Percentiles rank a stretch among this genome's conserved stretches.
Conservation (phyloP, 2,888 invertebrate species). For the Himalopsyche tibetana region DNA sequence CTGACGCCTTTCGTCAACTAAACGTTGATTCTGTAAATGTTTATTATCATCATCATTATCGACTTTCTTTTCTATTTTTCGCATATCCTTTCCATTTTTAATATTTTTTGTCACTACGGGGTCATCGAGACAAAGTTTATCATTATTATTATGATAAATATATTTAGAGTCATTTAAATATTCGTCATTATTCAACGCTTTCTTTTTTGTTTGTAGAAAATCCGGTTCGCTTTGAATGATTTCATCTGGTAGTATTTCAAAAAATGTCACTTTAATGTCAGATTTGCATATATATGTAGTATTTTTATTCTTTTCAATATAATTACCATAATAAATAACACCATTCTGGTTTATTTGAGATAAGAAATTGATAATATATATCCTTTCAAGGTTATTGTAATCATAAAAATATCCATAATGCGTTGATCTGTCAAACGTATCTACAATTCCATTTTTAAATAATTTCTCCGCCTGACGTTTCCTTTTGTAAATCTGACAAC, state of each 20-base stretch:
- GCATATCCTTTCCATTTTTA: constrained; percentile 15
- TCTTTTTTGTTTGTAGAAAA: constrained; percentile 14
- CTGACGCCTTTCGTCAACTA: neutral
- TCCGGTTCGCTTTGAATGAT: constrained; percentile 2
- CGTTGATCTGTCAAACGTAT: no score
- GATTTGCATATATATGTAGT: neutral
- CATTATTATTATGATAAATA: neutral
- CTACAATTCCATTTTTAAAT: neutral
- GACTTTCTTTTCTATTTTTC: constrained; percentile 5
- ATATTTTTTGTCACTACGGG: neutral
- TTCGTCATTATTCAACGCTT: neutral
- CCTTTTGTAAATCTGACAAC: neutral
- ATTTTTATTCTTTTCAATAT: no score
- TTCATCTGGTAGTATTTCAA: neutral
- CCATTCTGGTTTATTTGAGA: no score
- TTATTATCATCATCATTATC: neutral
- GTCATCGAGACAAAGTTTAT: constrained; percentile 1
- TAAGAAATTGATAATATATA: no score
- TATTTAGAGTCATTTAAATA: neutral
- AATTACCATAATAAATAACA: no score
- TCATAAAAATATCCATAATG: no score
- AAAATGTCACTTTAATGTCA: neutral
- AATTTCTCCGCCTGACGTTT: neutral
- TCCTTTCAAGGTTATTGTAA: no score
- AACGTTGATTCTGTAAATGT: neutral